Base-by-base conservation (phyloP, 2,888 invertebrate genomes). In the Ophioninae sp. region DNA sequence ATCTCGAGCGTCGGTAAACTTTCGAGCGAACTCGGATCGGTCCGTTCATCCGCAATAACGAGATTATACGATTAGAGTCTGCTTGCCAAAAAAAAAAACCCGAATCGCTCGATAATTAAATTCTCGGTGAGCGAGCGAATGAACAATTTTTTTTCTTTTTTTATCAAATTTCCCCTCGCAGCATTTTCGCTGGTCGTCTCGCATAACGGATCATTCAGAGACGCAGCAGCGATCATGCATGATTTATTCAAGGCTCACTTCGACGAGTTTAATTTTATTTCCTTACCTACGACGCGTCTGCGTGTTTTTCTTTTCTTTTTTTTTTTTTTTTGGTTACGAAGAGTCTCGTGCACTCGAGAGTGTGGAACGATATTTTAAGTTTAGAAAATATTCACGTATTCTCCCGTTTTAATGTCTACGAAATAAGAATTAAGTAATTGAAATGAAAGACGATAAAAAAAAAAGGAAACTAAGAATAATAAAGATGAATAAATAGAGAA, bases 341-440 rank as follows among this genome's bases (percentile, higher is more conserved):
- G 71, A 75, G 58, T 79, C 51, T 61, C 10, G 7, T 74, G 56
- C n/a, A 77, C 74, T 65, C 76, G 77, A 82, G 79, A 77, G 84
- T 79, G 83, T 75, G 81, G 78, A 86, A 87, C 79, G 82, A 86
- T 87, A 88, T 86, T 85, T 85, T 91, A 90, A 88, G 88, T 91
- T 91, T 89, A 88, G 13, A 39, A 90, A 86, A 77, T 80, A 80
- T 77, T 74, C 83, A 58, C 83, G 77, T 77, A 77, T 68, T 63
- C 69, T 72, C 61, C 58, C 59, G 76, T 81, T 80, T 80, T 80
- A 83, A 83, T 77, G 73, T 80, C 81, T 77, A 77, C 77, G 81
- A 77, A 69, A 77, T 77, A 59, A 81, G 59, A 69, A 65, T 69
- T 64, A 39, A 72, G 67, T 67, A 63, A 80, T 72, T 22, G 67